Evolutionary conservation across 2,113 vertebrate genomes (phyloP), one percentile per base, ranked within the genome.

Genomic region (human (Homo sapiens)): DNA sequence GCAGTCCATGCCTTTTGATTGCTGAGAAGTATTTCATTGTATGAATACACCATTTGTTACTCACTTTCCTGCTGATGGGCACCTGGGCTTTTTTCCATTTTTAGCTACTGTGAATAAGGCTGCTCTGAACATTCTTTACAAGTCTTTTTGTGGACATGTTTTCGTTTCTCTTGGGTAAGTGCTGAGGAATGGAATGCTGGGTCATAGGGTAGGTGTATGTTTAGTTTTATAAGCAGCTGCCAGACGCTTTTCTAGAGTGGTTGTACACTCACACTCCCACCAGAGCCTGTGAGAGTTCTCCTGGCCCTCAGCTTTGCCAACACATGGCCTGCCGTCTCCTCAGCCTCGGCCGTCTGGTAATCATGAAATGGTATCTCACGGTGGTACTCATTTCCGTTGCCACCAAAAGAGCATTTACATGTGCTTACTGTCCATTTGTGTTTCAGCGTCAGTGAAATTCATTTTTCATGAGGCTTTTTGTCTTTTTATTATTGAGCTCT

Each of bases 141-240:
- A 70, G 81, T 89, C 86, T 91, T n/a, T 70, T 25, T 76, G 94
- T 48, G 73, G 92, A 66, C 66, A 5, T 85, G 95, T 93, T 94
- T 91, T 86, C 78, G 0, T 91, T 96, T 88, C 94, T 94, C 79
- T 38, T 79, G 48, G 80, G 73, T 93, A 82, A 95, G 45, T 68
- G n/a, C 92, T 95, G 61, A 87, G 94, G 96, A 96, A 83, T 92
- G 95, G 97, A 96, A 92, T 35, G n/a, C 57, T 9, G 83, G 97
- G 97, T 97, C 95, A 76, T 23, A 94, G 97, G 96, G 94, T 45
- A 70, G 92, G 88, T 90, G 83, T 73, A 30, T 93, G 96, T 95
- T 97, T 95, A 90, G 94, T 80, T 89, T 96, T 38, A 76, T 8
- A 23, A 95, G 92, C 82, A 55, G 14, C 52, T 89, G 68, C 95